Conservation (phyloP, 1,140 invertebrate genomes). For the Euglossa dilemma region DNA sequence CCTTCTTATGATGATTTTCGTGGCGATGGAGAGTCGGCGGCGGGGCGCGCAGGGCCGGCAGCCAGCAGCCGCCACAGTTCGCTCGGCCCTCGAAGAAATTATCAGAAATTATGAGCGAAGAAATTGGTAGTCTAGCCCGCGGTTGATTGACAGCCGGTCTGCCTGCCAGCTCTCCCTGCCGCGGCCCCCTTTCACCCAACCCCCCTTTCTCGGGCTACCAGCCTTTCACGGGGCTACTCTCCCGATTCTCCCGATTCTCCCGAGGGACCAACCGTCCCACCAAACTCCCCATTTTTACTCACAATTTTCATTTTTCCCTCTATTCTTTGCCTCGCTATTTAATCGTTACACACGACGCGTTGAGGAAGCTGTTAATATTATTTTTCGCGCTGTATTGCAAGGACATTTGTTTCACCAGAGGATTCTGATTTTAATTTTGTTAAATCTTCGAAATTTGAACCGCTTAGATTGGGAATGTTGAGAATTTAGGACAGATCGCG, state of each 20-base stretch:
- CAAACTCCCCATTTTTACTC: slow-evolving; percentile 47
- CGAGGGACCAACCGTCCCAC: slow-evolving; percentile 59
- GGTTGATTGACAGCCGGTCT: slow-evolving; percentile 82
- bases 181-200: slow-evolving; percentile 44
- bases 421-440: no score
- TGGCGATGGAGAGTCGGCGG: slow-evolving; percentile 50
- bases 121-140: slow-evolving; percentile 82
- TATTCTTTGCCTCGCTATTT: not conserved
- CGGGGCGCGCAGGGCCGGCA: slow-evolving; percentile 33
- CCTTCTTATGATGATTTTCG: slow-evolving; percentile 81
- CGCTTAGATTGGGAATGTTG: no score
- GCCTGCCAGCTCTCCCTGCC: slow-evolving; percentile 66
- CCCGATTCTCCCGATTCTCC: slow-evolving; percentile 58
- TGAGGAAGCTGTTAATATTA: no score
- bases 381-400: no score
- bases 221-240: slow-evolving; percentile 22
- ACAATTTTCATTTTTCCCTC: not conserved
- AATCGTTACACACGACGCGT: no score
- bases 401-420: no score
- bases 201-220: slow-evolving; percentile 13
- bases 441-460: no score
- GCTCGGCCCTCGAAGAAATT: slow-evolving; percentile 78
- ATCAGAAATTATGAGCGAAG: slow-evolving; percentile 82
- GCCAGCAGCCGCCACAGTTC: slow-evolving; percentile 67
- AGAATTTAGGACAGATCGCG: no score